These are phyloP conservation scores for Microcaecilia unicolor DNA, from an alignment of 2,797 vertebrate species.

Conservation along the genomic window DNA sequence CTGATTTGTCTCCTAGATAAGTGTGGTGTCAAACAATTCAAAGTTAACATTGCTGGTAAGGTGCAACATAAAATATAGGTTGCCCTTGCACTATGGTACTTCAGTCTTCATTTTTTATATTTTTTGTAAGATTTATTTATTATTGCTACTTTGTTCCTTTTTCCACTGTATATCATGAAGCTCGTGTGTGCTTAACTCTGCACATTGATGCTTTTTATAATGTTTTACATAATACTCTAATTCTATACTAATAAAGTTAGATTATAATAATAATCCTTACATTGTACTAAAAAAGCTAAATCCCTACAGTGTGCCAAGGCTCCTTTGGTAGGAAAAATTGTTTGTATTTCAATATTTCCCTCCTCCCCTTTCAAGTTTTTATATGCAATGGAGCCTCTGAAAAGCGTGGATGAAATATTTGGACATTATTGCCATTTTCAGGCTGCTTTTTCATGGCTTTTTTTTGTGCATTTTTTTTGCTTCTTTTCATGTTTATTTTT, in stretches of 20 bases:
- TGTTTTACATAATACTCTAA: too few relatives aligned
- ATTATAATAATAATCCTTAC: too few relatives aligned
- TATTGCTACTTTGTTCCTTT: too few relatives aligned
- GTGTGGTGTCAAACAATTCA: too few relatives aligned
- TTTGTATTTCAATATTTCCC: conserved; percentile 15
- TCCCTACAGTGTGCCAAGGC: conserved; percentile 34
- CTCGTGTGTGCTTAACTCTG: conserved; percentile 14
- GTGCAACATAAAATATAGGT: too few relatives aligned
- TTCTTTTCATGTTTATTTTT: not conserved
- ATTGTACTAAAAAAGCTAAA: too few relatives aligned
- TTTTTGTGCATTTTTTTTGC: not conserved
- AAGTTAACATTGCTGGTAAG: too few relatives aligned
- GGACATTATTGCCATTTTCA: not conserved
- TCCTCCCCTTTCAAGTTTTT: not conserved
- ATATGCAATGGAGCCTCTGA: not conserved
- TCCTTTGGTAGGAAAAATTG: conserved; percentile 25
- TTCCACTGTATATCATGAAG: too few relatives aligned
- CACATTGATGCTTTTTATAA: conserved; percentile 40
- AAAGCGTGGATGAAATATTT: not conserved
- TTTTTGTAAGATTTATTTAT: too few relatives aligned
- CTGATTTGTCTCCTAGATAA: conserved; percentile 52
- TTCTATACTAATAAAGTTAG: too few relatives aligned
- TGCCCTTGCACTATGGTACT: too few relatives aligned
- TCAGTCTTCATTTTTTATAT: too few relatives aligned
- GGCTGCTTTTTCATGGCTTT: not conserved